Conservation (phyloP, 1,140 invertebrate species). For the Tetragnatha versicolor region DNA sequence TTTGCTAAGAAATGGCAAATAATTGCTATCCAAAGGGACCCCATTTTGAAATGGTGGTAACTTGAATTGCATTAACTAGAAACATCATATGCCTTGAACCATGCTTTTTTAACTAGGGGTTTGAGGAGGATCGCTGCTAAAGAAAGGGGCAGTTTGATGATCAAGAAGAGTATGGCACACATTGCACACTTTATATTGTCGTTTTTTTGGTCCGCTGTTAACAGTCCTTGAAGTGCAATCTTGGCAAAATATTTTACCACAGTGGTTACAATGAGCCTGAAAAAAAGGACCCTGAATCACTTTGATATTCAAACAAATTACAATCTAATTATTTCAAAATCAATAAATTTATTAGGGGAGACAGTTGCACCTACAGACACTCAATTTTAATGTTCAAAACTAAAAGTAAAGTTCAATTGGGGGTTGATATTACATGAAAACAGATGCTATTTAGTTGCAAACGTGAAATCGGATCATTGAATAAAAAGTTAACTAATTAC, state of each 20-base stretch:
- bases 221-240: conserved; percentile 84
- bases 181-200: conserved; percentile 89
- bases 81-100: conserved; percentile 1
- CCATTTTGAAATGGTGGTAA: neutral
- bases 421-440: no score
- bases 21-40: conserved; percentile 11
- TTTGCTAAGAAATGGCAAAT: conserved; percentile 36
- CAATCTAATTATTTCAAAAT: no score
- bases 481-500: no score
- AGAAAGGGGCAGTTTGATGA: conserved; percentile 91
- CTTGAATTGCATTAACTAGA: neutral
- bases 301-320: conserved; percentile 23
- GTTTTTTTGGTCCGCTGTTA: conserved; percentile 82
- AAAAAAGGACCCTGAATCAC: conserved; percentile 56
- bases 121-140: conserved; percentile 85
- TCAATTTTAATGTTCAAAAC: no score
- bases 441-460: no score
- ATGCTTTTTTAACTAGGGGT: conserved; percentile 72
- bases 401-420: no score
- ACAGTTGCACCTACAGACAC: no score
- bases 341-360: no score
- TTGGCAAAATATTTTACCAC: conserved; percentile 92
- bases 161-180: conserved; percentile 97
- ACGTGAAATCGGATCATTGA: no score
- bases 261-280: conserved; percentile 91